These are phyloP conservation scores for Rhynchophorus ferrugineus DNA, from an alignment of 1,140 invertebrate genomes.

Conservation along the genomic window DNA sequence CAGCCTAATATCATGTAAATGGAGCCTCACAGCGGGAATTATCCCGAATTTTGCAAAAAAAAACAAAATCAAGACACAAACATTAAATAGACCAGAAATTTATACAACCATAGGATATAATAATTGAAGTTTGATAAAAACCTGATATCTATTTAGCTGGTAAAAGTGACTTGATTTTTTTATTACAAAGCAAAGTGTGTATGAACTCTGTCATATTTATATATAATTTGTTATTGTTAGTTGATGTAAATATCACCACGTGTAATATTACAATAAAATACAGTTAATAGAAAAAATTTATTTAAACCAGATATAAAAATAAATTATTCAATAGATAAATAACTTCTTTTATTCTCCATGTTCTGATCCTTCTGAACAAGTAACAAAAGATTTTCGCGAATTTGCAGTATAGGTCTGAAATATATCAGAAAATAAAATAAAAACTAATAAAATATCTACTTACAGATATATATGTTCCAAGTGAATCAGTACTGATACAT, in stretches of 20 bases:
- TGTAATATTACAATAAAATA: background rate
- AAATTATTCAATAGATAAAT: background rate
- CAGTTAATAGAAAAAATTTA: background rate
- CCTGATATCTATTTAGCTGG: too few species aligned
- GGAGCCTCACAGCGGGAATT: too few species aligned
- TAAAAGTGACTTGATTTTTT: too few species aligned
- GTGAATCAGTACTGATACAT: constrained; percentile 10
- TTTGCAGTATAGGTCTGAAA: background rate
- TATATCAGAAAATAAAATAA: constrained; percentile 7
- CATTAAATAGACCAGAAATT: too few species aligned
- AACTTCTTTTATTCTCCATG: background rate
- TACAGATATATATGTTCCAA: constrained; percentile 14
- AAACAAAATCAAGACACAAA: too few species aligned
- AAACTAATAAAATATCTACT: background rate
- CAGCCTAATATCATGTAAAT: too few species aligned
- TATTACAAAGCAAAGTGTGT: too few species aligned
- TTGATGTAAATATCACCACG: constrained; percentile 3
- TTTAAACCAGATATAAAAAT: constrained; percentile 1
- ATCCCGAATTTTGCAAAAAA: too few species aligned
- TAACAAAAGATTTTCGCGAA: background rate
- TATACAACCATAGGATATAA: too few species aligned
- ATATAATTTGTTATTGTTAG: constrained; percentile 2
- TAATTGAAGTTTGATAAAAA: too few species aligned
- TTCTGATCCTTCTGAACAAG: constrained; percentile 3
- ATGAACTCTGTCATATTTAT: background rate